Base-by-base conservation (phyloP, 1,140 invertebrate species). In the Drosophila burlai region DNA sequence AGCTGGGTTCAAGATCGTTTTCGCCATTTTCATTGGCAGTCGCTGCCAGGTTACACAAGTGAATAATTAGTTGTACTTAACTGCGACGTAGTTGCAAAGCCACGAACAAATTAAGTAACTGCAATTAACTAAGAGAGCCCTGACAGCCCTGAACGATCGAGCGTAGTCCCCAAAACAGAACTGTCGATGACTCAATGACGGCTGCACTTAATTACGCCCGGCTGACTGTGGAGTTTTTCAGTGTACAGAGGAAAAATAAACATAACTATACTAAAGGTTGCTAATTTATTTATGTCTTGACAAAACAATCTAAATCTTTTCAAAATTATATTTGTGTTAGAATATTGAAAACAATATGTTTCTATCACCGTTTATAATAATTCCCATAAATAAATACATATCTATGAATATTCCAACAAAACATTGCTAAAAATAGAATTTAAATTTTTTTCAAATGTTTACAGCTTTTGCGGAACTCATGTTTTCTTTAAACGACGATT, bases 21-120 rank as follows among this genome's bases (percentile, higher is more conserved):
- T 75, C 31, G 24, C 43, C n/a, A 57, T 75, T 36, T 55, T 63
- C 34, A 75, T 38, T 36, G 21, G 59, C 26, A n/a, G 52, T 36
- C 11, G 5, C 36, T 69, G 50, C 15, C 76, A 77, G 52, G 54
- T 55, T 77, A 52, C 72, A 67, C 59, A 80, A 72, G 62, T 69
- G 45, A 76, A 77, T 86, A 87, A 87, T 83, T 83, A 77, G 50
- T 34, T 42, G n/a, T 59, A 65, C 65, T 57, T 64, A 62, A 62
- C 58, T 74, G 21, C 80, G 49, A 68, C 54, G 65, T 46, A 64
- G 65, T 42, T 80, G 45, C 21, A 43, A 34, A 31, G 54, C 64
- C 60, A 46, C 64, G 43, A 61, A 18, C 54, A 61, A 71, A 69
- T 85, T 71, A 67, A 79, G 55, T 75, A 77, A 80, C 49, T 73